Conservation (phyloP, 37 sponge, comb jelly and placozoan genomes). For the Agelas oroides region DNA sequence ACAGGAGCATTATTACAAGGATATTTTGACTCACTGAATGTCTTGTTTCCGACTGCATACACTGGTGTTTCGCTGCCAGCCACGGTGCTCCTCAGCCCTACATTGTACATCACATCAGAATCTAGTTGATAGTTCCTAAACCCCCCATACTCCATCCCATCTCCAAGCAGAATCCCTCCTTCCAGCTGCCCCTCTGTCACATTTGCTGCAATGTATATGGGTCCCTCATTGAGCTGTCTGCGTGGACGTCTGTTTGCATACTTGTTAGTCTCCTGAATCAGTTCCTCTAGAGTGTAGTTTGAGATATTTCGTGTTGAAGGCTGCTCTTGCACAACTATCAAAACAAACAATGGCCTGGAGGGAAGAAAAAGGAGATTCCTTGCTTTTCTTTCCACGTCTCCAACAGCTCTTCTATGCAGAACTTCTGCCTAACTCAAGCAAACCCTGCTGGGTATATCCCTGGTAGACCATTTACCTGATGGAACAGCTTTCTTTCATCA, state of each 20-base stretch:
- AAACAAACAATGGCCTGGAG: constrained; percentile 5
- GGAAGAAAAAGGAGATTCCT: background rate
- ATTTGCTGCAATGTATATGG: constrained; percentile 50
- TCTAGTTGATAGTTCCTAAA: constrained; percentile 40
- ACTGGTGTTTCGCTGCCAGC: constrained; percentile 17
- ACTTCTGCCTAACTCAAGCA: no score
- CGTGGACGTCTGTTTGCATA: background rate
- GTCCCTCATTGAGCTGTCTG: background rate
- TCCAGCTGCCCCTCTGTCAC: background rate
- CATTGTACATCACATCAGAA: constrained; percentile 23
- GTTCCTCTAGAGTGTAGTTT: constrained; percentile 36
- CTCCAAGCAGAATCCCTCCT: constrained; percentile 40
- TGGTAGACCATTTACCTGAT: no score
- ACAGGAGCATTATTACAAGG: no score
- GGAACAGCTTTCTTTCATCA: no score
- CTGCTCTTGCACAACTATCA: constrained; percentile 47
- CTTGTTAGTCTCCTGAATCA: constrained; percentile 3
- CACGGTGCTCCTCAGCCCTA: constrained; percentile 12
- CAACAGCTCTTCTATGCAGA: no score
- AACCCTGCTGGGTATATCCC: no score
- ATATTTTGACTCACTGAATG: no score
- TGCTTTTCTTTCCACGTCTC: no score
- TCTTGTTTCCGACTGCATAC: background rate
- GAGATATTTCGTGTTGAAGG: background rate
- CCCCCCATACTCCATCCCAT: constrained; percentile 48